Base-by-base conservation (phyloP, 2,888 invertebrate genomes). In the Drosophila stalkeri region DNA sequence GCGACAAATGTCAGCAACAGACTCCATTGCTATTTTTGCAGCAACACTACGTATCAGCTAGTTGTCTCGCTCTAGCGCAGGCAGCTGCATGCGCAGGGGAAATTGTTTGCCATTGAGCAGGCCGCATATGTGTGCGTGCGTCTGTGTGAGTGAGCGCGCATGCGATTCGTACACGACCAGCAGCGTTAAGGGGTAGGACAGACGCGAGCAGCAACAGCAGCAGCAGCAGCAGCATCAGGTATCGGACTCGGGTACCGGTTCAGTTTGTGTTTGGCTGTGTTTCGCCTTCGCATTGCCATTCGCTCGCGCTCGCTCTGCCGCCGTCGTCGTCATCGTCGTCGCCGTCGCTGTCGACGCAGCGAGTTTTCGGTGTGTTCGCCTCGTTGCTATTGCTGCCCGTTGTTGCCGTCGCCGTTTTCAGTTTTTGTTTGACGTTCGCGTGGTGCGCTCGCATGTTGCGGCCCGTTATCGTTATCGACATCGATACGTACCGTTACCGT, bases 1-100 rank as follows among this genome's bases (percentile, higher is more conserved):
- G 71, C 84, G 77, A 77, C 81, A 88, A 89, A 86, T 85, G 89
- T 88, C 91, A 90, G 82, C 85, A 91, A 86, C 91, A 91, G 91
- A 91, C 92, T 91, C 91, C 91, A 91, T 91, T 91, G 90, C 91
- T 81, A 86, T 86, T 85, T 81, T 72, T 73, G 75, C 81, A 59
- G 57, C 64, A 39, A 56, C 63, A 49, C 63, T 18, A 39, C 35
- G 44, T 11, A 52, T n/a, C 37, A 72, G 69, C 74, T 75, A 59
- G 83, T 82, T 74, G 66, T 82, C 89, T 66, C 88, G 44, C 71
- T 89, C 72, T 69, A 3, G 8, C 83, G 11, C 67, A 49, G 18
- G 62, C 20, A 7, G 18, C 18, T 31, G 51, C 49, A 51, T 20
- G 63, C 47, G 35, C 37, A 70, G 73, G 82, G 83, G 75, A 80